Evolutionary conservation across 2,797 vertebrate genomes (phyloP).

Genomic region (Selene dorsalis): DNA sequence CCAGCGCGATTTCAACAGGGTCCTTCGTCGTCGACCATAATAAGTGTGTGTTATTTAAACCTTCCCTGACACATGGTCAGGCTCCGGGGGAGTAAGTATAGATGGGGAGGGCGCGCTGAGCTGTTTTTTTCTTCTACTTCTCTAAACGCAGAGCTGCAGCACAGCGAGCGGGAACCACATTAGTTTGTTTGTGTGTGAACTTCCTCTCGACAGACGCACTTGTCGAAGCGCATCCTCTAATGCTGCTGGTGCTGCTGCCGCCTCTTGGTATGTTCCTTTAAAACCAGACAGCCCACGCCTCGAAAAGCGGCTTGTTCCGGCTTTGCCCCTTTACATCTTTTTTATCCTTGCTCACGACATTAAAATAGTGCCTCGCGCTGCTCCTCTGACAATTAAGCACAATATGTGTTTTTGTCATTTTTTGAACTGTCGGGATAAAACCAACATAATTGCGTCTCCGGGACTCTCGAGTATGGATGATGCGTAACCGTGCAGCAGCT

Average conservation of each 20-base stretch:
- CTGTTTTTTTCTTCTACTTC: conserved; percentile 12
- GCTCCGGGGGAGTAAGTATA: not conserved
- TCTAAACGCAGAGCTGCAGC: conserved; percentile 9
- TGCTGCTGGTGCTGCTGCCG: not conserved
- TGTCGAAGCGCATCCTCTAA: conserved; percentile 58
- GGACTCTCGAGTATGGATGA: not conserved
- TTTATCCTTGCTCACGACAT: conserved; percentile 82
- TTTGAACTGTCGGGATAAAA: not conserved
- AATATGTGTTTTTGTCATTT: not conserved
- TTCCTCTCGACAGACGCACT: conserved; percentile 60
- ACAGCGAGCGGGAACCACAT: conserved; percentile 11
- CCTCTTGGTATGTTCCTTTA: conserved; percentile 82
- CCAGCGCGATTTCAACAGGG: too few relatives aligned
- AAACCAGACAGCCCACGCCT: conserved; percentile 86
- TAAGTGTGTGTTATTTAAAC: too few relatives aligned
- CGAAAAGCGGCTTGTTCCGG: conserved; percentile 90
- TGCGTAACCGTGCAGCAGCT: conserved; percentile 35
- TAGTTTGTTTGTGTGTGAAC: conserved; percentile 35
- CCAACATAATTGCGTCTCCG: not conserved
- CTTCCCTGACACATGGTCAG: not conserved
- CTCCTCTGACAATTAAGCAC: not conserved
- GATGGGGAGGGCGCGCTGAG: not conserved
- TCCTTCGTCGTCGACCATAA: too few relatives aligned
- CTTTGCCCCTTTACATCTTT: conserved; percentile 84
- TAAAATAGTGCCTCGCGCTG: conserved; percentile 79